Conservation (phyloP, 2,113 vertebrate species). For the Xiphias gladius region DNA sequence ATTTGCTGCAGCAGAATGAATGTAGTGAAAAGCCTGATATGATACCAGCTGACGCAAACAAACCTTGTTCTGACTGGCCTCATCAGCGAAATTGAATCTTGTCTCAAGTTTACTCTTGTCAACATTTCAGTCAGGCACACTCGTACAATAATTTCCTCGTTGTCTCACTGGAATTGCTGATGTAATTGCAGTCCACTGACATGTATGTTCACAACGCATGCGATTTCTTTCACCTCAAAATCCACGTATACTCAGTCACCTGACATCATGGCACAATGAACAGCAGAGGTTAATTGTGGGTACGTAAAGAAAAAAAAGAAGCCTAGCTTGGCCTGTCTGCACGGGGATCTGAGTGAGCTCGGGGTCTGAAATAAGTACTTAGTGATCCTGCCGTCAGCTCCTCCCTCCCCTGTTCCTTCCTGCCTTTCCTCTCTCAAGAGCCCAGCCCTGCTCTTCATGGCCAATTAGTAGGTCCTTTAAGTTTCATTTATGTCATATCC, state of each 20-base stretch:
- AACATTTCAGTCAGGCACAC: constrained; percentile 19
- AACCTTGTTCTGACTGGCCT: constrained; percentile 7
- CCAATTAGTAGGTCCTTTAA: constrained; percentile 54
- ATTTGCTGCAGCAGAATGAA: constrained; percentile 36
- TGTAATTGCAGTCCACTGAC: neutral
- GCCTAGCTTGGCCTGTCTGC: neutral
- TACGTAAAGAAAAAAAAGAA: neutral
- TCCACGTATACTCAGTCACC: neutral
- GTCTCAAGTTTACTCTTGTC: constrained; percentile 20
- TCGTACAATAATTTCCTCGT: constrained; percentile 1
- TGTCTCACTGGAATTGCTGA: neutral
- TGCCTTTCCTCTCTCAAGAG: constrained; percentile 33
- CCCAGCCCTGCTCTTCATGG: constrained; percentile 13
- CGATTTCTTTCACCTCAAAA: neutral
- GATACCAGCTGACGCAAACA: constrained; percentile 39
- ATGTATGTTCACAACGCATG: neutral
- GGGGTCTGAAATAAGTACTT: constrained; percentile 38
- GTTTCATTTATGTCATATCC: constrained; percentile 46
- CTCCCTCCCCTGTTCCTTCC: constrained; percentile 38
- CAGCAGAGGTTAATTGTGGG: constrained; percentile 7
- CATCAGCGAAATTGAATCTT: constrained; percentile 42
- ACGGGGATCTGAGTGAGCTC: constrained; percentile 2
- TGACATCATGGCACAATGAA: neutral
- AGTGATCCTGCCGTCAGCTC: constrained; percentile 26
- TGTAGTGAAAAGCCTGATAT: constrained; percentile 12